Evolutionary conservation across 1,140 invertebrate genomes (phyloP), one percentile per base, ranked within the genome.

Genomic region (Gryon sp.): DNA sequence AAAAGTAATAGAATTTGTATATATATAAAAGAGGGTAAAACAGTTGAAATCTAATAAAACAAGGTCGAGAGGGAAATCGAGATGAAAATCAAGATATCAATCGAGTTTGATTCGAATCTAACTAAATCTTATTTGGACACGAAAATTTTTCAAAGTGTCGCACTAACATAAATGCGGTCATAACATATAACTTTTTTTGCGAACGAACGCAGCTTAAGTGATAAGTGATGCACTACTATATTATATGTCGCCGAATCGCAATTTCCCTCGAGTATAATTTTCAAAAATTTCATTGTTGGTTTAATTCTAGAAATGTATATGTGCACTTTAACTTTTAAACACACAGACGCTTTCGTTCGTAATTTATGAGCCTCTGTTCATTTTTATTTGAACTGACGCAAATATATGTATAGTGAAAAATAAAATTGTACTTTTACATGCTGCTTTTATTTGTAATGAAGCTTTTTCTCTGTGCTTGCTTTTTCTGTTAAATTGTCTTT

Each of bases 201-300:
- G 57, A 57, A 63, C 57, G 55, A 72, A 46, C 40, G 14, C 19
- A 48, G 57, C 40, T 72, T 72, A 62, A 72, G 57, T 62, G 57
- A 72, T 72, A 72, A 72, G 68, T 57, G 57, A 72, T 55, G 68
- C 57, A 72, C 48, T 63, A 65, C 59, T 73, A 65, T 50, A 57
- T 65, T 63, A 55, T 57, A 41, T 57, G 48, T 53, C 55, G 38
- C 22, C 11, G 14, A 22, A 20, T 52, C 28, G 36, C 66, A 53
- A 72, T 72, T 72, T 62, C 48, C 68, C 48, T 38, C 2, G 43
- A n/a, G 57, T 62, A 30, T 46, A 62, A 72, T 72, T 62, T 62
- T 28, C 12, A 52, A 53, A 48, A 60, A 72, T 20, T 50, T 26
- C 19, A 26, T 19, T 45, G 30, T 48, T 34, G 12, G 18, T 50